Evolutionary conservation across 2,888 invertebrate species (phyloP), one percentile per base, ranked within the genome.

Genomic region (Ophion obscuratus): DNA sequence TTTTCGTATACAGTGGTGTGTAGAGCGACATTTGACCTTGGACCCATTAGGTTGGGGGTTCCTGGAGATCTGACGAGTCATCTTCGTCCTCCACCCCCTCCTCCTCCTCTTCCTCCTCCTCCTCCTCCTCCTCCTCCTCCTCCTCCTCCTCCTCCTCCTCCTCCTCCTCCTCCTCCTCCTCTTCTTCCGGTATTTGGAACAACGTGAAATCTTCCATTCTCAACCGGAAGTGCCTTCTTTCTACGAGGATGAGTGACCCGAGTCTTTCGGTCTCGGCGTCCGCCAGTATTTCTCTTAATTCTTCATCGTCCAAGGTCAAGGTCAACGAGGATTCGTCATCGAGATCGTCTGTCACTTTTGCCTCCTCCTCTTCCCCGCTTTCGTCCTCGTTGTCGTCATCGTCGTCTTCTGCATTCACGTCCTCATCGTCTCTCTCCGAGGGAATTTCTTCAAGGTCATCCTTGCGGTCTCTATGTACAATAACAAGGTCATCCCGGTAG

Each of bases 111-210:
- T 78, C 78, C 7, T 57, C 67, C 11, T 86, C 80, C 11, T 86
- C 82, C 11, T 83, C 75, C 11, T 77, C 77, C 27, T 83, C 1
- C 24, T 24, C 24, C 24, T 24, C 24, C 24, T 24, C 86, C 40
- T 86, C 86, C 31, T 82, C 71, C 44, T 53, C 71, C 24, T 77
- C 57, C n/a, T 11, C 14, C 7, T 78, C 78, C 7, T 57, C 67
- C 14, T 85, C 80, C 11, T 85, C 82, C 17, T 83, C 75, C 11
- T 77, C 77, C 27, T 83, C 82, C 17, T 83, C 75, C 11, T 77
- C 77, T 20, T 83, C 86, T 53, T 86, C 86, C 31, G 83, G 86
- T 83, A 86, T 86, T 24, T 70, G 74, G 47, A 81, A 77, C 3
- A 86, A 70, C 62, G 77, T 78, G 14, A 83, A 83, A 70, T 81